These are phyloP conservation scores for Ictidomys tridecemlineatus DNA, from an alignment of 2,113 vertebrate species.

Conservation along the genomic window DNA sequence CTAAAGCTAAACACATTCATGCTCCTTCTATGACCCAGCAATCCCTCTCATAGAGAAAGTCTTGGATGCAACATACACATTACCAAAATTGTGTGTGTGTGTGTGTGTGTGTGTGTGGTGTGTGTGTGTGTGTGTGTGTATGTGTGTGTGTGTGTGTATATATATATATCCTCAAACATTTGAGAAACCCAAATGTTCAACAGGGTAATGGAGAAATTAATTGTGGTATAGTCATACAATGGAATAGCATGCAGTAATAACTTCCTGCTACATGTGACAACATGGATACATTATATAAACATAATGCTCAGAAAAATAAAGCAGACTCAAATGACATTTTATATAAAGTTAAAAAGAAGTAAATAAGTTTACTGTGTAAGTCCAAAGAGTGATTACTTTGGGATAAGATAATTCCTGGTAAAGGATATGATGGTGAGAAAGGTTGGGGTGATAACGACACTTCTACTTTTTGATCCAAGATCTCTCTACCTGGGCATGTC, in stretches of 20 bases:
- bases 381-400: conserved; percentile 3
- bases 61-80: neutral
- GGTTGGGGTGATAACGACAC: neutral
- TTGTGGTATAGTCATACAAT: neutral
- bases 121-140: accelerated
- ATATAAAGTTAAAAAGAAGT: neutral
- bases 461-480: neutral
- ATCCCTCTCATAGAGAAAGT: conserved; percentile 11
- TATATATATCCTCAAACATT: neutral
- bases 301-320: conserved; percentile 26
- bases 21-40: neutral
- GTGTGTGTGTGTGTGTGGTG: neutral
- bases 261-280: neutral
- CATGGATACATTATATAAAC: neutral
- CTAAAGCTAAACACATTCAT: neutral
- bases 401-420: neutral
- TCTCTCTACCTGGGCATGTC: neutral
- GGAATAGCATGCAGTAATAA: neutral
- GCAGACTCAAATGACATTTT: neutral
- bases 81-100: neutral
- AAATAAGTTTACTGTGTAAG: neutral
- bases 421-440: neutral
- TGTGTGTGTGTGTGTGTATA: neutral
- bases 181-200: neutral
- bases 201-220: neutral